Conservation (phyloP, 2,888 invertebrate species). For the Drosophila eohydei region DNA sequence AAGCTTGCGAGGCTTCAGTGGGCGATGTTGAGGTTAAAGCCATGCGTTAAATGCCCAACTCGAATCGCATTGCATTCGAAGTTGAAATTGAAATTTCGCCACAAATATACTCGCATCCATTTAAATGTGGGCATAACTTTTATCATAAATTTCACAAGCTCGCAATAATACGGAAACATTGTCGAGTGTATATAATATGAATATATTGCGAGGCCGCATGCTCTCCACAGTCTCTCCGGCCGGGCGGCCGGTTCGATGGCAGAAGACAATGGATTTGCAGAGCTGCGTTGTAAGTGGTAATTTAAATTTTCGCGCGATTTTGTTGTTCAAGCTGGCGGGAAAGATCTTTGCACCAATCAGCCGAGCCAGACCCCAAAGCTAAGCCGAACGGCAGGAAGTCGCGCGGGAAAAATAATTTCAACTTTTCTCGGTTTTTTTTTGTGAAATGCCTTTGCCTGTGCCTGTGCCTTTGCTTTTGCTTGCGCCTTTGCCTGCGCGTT, state of each 20-base stretch:
- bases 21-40: constrained; percentile 12
- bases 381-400: constrained; percentile 19
- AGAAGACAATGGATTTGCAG: constrained; percentile 41
- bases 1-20: background rate
- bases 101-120: constrained; percentile 25
- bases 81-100: constrained; percentile 29
- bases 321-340: constrained; percentile 14
- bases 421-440: constrained; percentile 52
- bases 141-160: constrained; percentile 63
- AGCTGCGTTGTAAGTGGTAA: background rate
- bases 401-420: constrained; percentile 62
- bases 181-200: constrained; percentile 53
- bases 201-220: constrained; percentile 44
- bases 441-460: constrained; percentile 18
- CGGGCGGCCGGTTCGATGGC: constrained; percentile 36
- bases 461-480: too few relatives aligned
- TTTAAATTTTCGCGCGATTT: constrained; percentile 30
- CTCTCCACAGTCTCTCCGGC: background rate
- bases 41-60: constrained; percentile 4
- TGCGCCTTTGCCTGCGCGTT: background rate
- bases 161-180: constrained; percentile 28
- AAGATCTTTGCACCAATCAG: constrained; percentile 19
- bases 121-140: constrained; percentile 60
- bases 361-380: constrained; percentile 2
- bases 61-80: constrained; percentile 28